A percentile compares a stretch with the other conserved stretches of the same genome.
These are phyloP conservation scores for Acholoe squamosa DNA, from an alignment of 2,888 invertebrate species.

Conservation along the genomic window DNA sequence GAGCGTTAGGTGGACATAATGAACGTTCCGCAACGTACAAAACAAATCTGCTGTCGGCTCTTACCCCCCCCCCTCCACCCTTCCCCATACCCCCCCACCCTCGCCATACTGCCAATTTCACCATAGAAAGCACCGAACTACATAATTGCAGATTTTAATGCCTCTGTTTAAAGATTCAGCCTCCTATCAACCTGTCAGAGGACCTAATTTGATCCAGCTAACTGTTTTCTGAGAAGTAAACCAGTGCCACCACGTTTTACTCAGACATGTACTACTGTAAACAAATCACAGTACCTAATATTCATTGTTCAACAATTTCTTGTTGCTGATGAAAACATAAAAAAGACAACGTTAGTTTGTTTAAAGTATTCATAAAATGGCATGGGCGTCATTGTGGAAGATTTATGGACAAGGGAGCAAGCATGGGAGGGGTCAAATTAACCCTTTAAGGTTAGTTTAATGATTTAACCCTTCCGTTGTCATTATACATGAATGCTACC, in stretches of 20 bases:
- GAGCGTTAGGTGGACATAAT: constrained; percentile 6
- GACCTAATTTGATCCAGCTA: not conserved
- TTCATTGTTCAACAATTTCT: constrained; percentile 17
- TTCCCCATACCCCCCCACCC: not conserved
- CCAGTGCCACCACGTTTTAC: not conserved
- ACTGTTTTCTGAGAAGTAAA: not conserved
- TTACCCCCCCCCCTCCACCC: not conserved
- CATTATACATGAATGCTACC: too few species aligned
- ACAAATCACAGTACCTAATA: not conserved
- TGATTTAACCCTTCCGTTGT: too few species aligned
- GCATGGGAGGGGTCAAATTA: not conserved
- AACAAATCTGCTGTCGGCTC: not conserved
- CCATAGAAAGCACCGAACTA: not conserved
- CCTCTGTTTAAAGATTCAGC: not conserved
- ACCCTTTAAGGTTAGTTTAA: too few species aligned
- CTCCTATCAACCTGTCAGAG: not conserved
- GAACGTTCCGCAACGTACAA: not conserved
- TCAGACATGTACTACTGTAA: not conserved
- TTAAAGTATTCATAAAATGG: constrained; percentile 12
- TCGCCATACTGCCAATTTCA: too few species aligned
- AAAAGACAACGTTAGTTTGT: not conserved
- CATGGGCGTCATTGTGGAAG: too few species aligned
- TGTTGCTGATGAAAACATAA: not conserved
- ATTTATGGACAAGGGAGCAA: not conserved
- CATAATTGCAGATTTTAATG: not conserved